Evolutionary conservation across 2,888 invertebrate species (phyloP).

Genomic region (Synanthedon vespiformis): DNA sequence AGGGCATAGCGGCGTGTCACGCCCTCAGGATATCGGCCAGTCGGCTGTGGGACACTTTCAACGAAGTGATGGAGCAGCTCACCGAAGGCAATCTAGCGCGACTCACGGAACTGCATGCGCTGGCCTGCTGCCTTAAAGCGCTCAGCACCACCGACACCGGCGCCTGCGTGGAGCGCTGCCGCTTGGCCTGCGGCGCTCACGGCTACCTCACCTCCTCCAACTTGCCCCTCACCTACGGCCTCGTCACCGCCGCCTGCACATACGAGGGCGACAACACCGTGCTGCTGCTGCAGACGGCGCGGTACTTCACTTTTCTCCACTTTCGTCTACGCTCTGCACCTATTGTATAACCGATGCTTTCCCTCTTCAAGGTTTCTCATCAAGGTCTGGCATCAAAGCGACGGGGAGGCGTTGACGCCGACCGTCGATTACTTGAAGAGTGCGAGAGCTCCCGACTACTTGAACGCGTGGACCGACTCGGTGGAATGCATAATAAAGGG

Average conservation of each 20-base stretch:
- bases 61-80: conserved; percentile 34
- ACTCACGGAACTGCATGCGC: conserved; percentile 79
- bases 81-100: conserved; percentile 36
- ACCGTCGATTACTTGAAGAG: conserved; percentile 77
- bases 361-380: conserved; percentile 72
- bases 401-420: conserved; percentile 71
- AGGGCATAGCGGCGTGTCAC: conserved; percentile 82
- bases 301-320: conserved; percentile 34
- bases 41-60: conserved; percentile 42
- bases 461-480: conserved; percentile 47
- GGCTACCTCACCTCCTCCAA: conserved; percentile 91
- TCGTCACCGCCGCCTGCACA: conserved; percentile 88
- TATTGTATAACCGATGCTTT: neutral
- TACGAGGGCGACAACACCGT: conserved; percentile 99
- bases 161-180: conserved; percentile 80
- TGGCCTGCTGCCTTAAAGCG: conserved; percentile 93
- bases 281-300: conserved; percentile 88
- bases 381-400: conserved; percentile 79
- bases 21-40: conserved; percentile 74
- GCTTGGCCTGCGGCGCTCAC: conserved; percentile 94
- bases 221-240: conserved; percentile 84
- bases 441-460: conserved; percentile 19
- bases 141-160: conserved; percentile 82
- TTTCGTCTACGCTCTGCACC: neutral
- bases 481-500: conserved; percentile 68